Percentiles rank a stretch among this genome's conserved stretches.
Conservation (phyloP, 2,113 vertebrate species). For the Hystrix cristata region DNA sequence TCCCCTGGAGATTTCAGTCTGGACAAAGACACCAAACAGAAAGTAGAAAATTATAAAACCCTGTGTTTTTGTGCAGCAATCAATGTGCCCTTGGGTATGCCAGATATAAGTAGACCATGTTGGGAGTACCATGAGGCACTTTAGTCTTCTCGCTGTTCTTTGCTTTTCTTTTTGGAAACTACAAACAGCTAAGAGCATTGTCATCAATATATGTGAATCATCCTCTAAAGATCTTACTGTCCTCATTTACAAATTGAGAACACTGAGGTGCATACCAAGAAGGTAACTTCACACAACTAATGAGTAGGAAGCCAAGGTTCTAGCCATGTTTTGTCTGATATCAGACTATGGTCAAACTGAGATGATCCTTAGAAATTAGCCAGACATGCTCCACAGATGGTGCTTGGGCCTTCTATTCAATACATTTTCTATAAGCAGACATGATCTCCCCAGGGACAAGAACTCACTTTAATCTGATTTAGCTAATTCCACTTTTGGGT, state of each 20-base stretch:
- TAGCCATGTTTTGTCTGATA: background rate
- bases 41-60: background rate
- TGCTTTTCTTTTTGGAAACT: background rate
- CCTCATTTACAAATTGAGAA: background rate
- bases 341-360: background rate
- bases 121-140: background rate
- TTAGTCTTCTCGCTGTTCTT: background rate
- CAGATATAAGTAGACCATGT: accelerated
- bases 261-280: background rate
- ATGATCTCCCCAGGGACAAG: background rate
- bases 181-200: background rate
- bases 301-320: background rate
- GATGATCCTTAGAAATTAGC: background rate
- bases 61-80: background rate
- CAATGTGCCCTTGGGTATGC: accelerated
- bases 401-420: background rate
- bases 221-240: conserved; percentile 79
- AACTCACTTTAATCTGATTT: background rate
- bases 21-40: background rate
- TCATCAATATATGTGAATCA: conserved; percentile 9
- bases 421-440: background rate
- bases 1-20: background rate
- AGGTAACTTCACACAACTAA: background rate
- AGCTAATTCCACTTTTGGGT: background rate
- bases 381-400: background rate